Evolutionary conservation across 2,888 invertebrate species (phyloP), one percentile per base, ranked within the genome.

Genomic region (Hirtodrosophila cameraria): DNA sequence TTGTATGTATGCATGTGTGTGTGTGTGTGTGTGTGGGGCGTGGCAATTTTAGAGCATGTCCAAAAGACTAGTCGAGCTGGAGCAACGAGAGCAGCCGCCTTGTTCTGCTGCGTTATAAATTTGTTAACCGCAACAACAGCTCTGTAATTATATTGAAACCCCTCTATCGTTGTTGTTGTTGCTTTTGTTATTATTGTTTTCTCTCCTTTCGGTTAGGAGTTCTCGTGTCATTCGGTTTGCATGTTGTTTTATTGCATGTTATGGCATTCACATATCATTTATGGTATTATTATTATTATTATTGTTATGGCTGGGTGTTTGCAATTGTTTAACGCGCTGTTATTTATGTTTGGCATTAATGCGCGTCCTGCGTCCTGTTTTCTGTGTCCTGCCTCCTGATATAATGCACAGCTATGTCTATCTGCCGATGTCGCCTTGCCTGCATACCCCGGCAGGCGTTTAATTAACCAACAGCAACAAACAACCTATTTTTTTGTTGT

Each of bases 341-440:
- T 83, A 83, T 83, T 79, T 79, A 68, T 80, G 63, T 54, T 45
- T 48, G 50, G 43, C 76, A 65, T 82, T 79, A 75, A 79, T 62
- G 64, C 57, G 58, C 43, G 31, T 57, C 42, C 63, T 54, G 58
- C 23, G 12, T 55, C 35, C 30, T 28, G 31, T 12, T 31, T 35
- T 5, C 43, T 28, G 27, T 12, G 12, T 63, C 42, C 50, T 54
- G 45, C 13, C 11, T 15, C 39, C 38, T 36, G 33, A 38, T 39
- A 57, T 35, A 25, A 57, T 49, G 20, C 35, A 7, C 33, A 49
- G 18, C 41, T 31, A 20, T 31, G 42, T 63, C 30, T 48, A 45
- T 58, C 60, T 60, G 55, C 52, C 33, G 65, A 20, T 25, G 42
- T 8, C 1, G 23, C 6, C 23, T 6, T 3, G 2, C 7, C 27